Percentiles rank a stretch among this genome's conserved stretches.
Evolutionary conservation across 1,140 invertebrate species (phyloP).

Genomic region (Drosophila lini): DNA sequence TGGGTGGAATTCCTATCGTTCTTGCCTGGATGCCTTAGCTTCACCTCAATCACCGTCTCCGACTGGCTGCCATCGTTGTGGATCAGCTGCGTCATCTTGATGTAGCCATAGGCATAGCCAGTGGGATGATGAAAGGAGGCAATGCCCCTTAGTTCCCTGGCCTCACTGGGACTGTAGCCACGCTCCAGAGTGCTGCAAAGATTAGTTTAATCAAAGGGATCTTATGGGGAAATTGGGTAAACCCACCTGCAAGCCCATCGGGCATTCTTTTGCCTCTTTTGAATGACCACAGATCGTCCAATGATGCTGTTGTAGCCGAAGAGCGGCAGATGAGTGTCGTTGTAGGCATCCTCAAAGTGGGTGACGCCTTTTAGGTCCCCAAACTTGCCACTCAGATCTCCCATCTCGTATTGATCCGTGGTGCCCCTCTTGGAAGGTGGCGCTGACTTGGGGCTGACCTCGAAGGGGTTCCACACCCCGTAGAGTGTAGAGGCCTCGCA

Average conservation of each 20-base stretch:
- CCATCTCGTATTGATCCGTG: conserved; percentile 94
- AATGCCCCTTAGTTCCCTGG: conserved; percentile 92
- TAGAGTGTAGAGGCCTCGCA: conserved; percentile 93
- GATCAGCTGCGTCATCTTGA: conserved; percentile 94
- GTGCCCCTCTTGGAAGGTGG: conserved; percentile 89
- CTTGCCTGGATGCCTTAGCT: conserved; percentile 92
- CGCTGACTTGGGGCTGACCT: conserved; percentile 87
- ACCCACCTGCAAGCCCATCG: conserved; percentile 90
- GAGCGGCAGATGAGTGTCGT: conserved; percentile 93
- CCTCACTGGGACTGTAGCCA: conserved; percentile 93
- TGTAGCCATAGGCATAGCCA: conserved; percentile 93
- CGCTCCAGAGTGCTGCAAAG: conserved; percentile 90
- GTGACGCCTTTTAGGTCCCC: conserved; percentile 88
- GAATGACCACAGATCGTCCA: conserved; percentile 94
- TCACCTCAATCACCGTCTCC: conserved; percentile 95
- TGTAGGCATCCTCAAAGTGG: conserved; percentile 87
- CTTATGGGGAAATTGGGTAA: neutral
- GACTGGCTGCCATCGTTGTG: conserved; percentile 94
- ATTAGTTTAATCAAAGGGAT: no score
- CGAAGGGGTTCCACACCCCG: conserved; percentile 92
- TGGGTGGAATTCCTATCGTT: conserved; percentile 93
- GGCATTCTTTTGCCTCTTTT: conserved; percentile 87
- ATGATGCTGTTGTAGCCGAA: conserved; percentile 92
- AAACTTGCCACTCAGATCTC: conserved; percentile 96
- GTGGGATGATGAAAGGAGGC: conserved; percentile 96